phyloP scores from a whole-genome alignment of 2,888 invertebrate genomes.

The Abrostola tripartita region DNA sequence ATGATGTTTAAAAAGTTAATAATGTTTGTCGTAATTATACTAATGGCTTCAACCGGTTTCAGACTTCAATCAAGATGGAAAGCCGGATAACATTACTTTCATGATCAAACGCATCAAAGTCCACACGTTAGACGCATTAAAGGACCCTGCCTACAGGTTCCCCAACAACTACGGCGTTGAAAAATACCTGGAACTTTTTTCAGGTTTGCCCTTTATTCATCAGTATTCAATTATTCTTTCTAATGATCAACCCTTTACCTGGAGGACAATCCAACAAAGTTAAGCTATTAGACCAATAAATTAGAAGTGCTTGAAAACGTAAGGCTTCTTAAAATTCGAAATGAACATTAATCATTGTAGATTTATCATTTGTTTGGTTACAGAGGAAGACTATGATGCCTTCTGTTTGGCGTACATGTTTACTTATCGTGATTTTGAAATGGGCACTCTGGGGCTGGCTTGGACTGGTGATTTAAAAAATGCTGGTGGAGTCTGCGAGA shows the following conservation, averaged over 20 bases:
- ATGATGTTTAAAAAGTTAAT: conserved; percentile 9
- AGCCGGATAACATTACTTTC: conserved; percentile 97
- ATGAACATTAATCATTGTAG: conserved; percentile 26
- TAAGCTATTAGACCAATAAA: conserved; percentile 63
- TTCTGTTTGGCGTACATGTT: conserved; percentile 99
- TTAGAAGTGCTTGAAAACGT: conserved; percentile 51
- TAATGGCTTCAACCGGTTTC: conserved; percentile 61
- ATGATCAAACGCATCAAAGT: conserved; percentile 99
- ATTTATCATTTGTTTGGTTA: conserved; percentile 66
- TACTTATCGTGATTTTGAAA: conserved; percentile 98
- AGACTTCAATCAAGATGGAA: conserved; percentile 98
- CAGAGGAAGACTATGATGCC: conserved; percentile 99
- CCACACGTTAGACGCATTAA: conserved; percentile 94
- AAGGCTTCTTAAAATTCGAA: conserved; percentile 47
- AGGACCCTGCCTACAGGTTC: conserved; percentile 95
- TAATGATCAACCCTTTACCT: conserved; percentile 48
- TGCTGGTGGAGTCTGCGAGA: conserved; percentile 99
- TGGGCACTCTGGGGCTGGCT: conserved; percentile 98
- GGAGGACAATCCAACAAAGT: conserved; percentile 55
- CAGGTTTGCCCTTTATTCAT: conserved; percentile 88
- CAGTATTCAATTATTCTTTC: conserved; percentile 57
- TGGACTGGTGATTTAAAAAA: conserved; percentile 99
- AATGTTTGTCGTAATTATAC: conserved; percentile 6
- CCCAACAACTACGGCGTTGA: conserved; percentile 99
- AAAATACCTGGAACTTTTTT: conserved; percentile 99